phyloP scores from a whole-genome alignment of 2,888 invertebrate genomes.

The Nemotelus pantherinus region DNA sequence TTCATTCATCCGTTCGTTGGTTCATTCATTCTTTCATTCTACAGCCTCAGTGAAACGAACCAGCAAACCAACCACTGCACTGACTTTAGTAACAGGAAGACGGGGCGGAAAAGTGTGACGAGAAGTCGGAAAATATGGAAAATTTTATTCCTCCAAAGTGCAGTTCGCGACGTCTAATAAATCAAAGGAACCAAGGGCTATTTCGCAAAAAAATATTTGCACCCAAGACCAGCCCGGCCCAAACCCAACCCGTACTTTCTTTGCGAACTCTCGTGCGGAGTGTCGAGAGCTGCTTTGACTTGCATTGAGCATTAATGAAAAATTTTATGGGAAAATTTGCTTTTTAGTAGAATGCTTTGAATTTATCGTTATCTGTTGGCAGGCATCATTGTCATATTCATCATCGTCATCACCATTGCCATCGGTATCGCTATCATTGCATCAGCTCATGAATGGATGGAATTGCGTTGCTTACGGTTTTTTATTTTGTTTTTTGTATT shows the following conservation, averaged over 20 bases:
- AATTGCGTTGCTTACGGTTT: too few species aligned
- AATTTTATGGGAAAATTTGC: conserved; percentile 46
- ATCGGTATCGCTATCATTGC: neutral
- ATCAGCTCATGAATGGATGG: neutral
- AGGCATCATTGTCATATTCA: conserved; percentile 24
- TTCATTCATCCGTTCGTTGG: conserved; percentile 16
- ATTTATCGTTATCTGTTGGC: conserved; percentile 41
- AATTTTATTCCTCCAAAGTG: conserved; percentile 33
- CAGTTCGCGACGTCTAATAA: conserved; percentile 44
- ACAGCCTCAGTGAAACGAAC: neutral
- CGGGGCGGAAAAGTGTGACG: neutral
- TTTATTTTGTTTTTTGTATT: too few species aligned
- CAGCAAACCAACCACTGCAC: conserved; percentile 5
- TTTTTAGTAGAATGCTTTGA: conserved; percentile 34
- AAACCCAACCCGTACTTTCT: too few species aligned
- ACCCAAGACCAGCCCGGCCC: too few species aligned
- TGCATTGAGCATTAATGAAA: conserved; percentile 47
- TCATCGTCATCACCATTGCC: conserved; percentile 3
- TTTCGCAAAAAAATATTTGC: neutral
- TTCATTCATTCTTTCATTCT: conserved; percentile 22
- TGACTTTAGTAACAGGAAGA: neutral
- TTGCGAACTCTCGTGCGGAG: too few species aligned
- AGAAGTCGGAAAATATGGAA: conserved; percentile 38
- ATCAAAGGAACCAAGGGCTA: conserved; percentile 37
- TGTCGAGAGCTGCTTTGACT: neutral